Conservation (phyloP, 2,888 invertebrate species). For the Mylabris sibirica region DNA sequence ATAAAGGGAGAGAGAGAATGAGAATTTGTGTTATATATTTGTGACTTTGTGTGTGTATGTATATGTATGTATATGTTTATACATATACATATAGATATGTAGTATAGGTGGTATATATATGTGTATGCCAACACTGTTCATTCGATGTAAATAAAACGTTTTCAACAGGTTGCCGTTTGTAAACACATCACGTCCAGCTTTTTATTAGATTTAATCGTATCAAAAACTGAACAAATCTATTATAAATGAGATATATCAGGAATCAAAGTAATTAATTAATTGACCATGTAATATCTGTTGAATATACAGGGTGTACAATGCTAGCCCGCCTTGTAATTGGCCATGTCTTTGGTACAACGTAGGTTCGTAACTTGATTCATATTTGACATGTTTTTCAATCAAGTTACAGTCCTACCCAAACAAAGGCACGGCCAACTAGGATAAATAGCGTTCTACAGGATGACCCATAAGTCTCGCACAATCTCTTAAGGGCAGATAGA, state of each 20-base stretch:
- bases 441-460: no score
- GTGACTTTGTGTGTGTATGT: background rate
- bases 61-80: background rate
- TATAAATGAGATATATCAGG: constrained; percentile 20
- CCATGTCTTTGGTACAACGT: no score
- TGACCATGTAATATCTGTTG: background rate
- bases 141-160: constrained; percentile 50
- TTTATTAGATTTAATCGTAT: constrained; percentile 46
- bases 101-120: constrained; percentile 6
- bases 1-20: constrained; percentile 37
- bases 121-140: constrained; percentile 37
- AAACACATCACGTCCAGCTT: constrained; percentile 47
- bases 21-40: constrained; percentile 16
- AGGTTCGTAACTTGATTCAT: no score
- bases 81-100: background rate
- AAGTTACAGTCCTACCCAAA: no score
- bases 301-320: no score
- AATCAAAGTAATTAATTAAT: constrained; percentile 31
- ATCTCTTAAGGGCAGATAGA: no score
- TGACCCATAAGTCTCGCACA: no score
- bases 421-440: no score
- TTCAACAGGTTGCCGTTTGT: constrained; percentile 51
- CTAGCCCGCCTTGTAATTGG: no score
- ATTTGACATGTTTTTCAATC: no score
- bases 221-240: constrained; percentile 37